Conservation (phyloP, 2,888 invertebrate species). For the Eupithecia subfuscata region DNA sequence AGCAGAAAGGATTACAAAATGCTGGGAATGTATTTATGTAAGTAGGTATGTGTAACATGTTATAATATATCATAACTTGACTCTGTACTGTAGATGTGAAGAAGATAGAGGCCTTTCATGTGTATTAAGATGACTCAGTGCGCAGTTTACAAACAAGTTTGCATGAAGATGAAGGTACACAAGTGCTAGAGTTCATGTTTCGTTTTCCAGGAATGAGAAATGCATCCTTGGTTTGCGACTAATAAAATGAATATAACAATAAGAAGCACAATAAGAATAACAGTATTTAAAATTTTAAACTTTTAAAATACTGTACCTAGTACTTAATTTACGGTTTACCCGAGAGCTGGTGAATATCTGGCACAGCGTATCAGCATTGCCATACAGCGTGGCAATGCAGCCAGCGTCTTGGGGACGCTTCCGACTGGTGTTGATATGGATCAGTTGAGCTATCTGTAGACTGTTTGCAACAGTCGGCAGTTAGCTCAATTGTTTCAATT, state of each 20-base stretch:
- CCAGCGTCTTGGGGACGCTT: too few relatives aligned
- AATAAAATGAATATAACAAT: background rate
- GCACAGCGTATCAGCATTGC: too few relatives aligned
- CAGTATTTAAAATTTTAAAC: background rate
- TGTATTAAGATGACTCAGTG: slow-evolving; percentile 35
- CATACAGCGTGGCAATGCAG: too few relatives aligned
- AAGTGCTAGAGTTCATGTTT: background rate
- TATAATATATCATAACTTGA: slow-evolving; percentile 41
- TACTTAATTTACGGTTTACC: too few relatives aligned
- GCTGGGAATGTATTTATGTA: slow-evolving; percentile 38
- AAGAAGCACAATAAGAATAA: background rate
- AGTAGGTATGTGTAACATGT: slow-evolving; percentile 25
- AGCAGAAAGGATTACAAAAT: slow-evolving; percentile 41
- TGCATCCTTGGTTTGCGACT: background rate
- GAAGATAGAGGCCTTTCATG: slow-evolving; percentile 37
- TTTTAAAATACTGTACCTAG: too few relatives aligned
- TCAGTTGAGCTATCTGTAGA: too few relatives aligned
- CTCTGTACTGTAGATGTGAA: slow-evolving; percentile 39
- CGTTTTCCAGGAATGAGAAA: background rate
- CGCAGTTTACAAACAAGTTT: slow-evolving; percentile 29
- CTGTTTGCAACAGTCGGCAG: too few relatives aligned
- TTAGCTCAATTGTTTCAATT: too few relatives aligned
- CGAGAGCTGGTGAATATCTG: too few relatives aligned
- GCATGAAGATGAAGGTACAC: background rate
- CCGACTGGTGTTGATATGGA: too few relatives aligned